Base-by-base conservation (phyloP, 2,797 vertebrate genomes). In the Microctenopoma stevenorrisi region DNA sequence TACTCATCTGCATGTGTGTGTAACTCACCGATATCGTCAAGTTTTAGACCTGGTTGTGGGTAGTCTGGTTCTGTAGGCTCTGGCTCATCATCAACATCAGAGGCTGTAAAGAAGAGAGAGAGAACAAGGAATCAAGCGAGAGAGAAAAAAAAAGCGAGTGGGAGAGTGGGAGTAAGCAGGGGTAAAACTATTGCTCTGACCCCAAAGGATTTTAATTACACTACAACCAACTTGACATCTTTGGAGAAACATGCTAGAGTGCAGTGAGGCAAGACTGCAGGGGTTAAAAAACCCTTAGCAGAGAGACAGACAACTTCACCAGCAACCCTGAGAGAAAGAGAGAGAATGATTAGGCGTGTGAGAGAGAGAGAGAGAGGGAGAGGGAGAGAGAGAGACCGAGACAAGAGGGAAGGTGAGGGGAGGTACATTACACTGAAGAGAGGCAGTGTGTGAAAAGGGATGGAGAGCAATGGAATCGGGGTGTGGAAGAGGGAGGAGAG, bases 31-130 rank as follows among this genome's bases (percentile, higher is more conserved):
- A 97, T 91, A 87, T 97, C 96, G 83, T 97, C 95, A 47, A 97
- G 96, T 93, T 96, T 98, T 92, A 98, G 94, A 89, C 95, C 96
- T 43, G 97, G 96, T 91, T 95, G 95, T 56, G 96, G 98, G 93
- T 97, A 96, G 92, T 96, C 96, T 68, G 96, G 94, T 88, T 96
- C 95, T 84, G 96, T 97, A 55, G 96, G 95, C 38, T 93, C 93
- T 56, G 91, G 92, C 86, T 96, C 96, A 89, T 98, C 95, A 57
- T 96, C 95, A 50, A 78, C 82, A 25, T 88, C 89, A 61, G 89
- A 91, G 52, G 83, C 88, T 92, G 63, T 47, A 47, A 54, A n/a
- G n/a, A n/a, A 58, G 26, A 49, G 38, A 78, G 59, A 74, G 46
- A 74, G 51, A 74, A 59, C 55, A 57, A 73, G 33, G 57, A 71